phyloP scores from a whole-genome alignment of 2,797 vertebrate species.

The Gymnodraco acuticeps region DNA sequence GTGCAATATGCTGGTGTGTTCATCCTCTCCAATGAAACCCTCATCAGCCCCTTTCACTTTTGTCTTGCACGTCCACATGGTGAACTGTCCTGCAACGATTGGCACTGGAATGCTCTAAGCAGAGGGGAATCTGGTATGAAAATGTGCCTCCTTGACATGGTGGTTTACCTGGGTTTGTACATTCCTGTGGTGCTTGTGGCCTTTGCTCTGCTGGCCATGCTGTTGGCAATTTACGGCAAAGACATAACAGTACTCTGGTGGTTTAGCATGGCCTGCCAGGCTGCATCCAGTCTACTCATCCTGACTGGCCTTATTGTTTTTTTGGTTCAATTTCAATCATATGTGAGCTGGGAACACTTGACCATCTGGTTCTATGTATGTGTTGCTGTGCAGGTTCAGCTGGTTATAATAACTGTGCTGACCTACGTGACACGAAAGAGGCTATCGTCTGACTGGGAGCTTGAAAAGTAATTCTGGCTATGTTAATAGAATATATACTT shows the following conservation, averaged over 20 bases:
- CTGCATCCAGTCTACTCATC: conserved; percentile 24
- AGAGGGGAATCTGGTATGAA: background rate
- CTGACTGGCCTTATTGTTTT: conserved; percentile 33
- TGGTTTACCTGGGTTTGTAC: conserved; percentile 28
- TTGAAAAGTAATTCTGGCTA: background rate
- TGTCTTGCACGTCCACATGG: background rate
- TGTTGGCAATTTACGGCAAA: conserved; percentile 36
- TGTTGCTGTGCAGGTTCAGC: conserved; percentile 35
- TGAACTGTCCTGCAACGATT: background rate
- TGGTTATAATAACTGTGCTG: conserved; percentile 29
- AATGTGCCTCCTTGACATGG: background rate
- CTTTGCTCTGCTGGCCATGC: conserved; percentile 58
- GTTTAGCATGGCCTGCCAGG: conserved; percentile 44
- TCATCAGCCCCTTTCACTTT: conserved; percentile 44
- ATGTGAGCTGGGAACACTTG: conserved; percentile 34
- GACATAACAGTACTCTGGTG: conserved; percentile 34
- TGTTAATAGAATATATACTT: background rate
- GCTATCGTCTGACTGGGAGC: conserved; percentile 19
- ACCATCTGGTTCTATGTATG: conserved; percentile 45
- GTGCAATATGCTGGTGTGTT: conserved; percentile 39
- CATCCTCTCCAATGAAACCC: conserved; percentile 20
- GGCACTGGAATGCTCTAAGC: background rate
- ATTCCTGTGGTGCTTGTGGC: conserved; percentile 48
- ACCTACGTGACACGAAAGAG: background rate
- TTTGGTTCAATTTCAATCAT: conserved; percentile 2